A percentile compares a stretch with the other conserved stretches of the same genome.
These are phyloP conservation scores for Corythornis cristatus DNA, from an alignment of 2,113 vertebrate species.

Conservation along the genomic window DNA sequence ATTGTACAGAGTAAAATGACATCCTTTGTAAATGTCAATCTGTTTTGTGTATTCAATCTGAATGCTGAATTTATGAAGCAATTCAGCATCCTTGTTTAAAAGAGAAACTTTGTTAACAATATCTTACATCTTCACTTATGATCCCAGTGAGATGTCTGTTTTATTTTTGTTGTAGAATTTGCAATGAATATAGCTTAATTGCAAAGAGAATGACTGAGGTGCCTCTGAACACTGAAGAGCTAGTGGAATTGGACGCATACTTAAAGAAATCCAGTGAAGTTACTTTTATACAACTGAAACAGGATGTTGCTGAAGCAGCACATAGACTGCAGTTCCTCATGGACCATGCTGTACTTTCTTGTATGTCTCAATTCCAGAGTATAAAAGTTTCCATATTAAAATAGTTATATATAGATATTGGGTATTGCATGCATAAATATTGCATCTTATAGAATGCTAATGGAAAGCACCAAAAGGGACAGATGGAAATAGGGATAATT, in stretches of 20 bases:
- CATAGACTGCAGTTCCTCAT: constrained; percentile 82
- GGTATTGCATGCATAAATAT: background rate
- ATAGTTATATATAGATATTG: background rate
- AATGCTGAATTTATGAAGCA: background rate
- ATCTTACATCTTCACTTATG: background rate
- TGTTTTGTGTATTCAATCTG: background rate
- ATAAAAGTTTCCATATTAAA: background rate
- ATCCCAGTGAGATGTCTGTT: background rate
- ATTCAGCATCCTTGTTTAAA: background rate
- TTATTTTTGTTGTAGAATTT: constrained; percentile 79
- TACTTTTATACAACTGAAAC: constrained; percentile 79
- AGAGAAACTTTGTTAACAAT: background rate
- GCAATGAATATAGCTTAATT: constrained; percentile 82
- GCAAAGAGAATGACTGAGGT: constrained; percentile 76
- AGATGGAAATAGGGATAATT: background rate
- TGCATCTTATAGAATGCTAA: background rate
- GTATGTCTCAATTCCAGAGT: constrained; percentile 68
- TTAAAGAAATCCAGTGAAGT: constrained; percentile 82
- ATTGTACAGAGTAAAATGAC: background rate
- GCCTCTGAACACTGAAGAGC: constrained; percentile 81
- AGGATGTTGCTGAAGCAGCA: constrained; percentile 77
- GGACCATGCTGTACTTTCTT: constrained; percentile 81
- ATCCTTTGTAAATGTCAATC: background rate
- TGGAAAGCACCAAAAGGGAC: background rate
- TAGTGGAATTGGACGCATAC: constrained; percentile 80